Percentiles rank a stretch among this genome's conserved stretches.
Evolutionary conservation across 1,140 invertebrate genomes (phyloP).

Genomic region (Sarcophaga peregrina): DNA sequence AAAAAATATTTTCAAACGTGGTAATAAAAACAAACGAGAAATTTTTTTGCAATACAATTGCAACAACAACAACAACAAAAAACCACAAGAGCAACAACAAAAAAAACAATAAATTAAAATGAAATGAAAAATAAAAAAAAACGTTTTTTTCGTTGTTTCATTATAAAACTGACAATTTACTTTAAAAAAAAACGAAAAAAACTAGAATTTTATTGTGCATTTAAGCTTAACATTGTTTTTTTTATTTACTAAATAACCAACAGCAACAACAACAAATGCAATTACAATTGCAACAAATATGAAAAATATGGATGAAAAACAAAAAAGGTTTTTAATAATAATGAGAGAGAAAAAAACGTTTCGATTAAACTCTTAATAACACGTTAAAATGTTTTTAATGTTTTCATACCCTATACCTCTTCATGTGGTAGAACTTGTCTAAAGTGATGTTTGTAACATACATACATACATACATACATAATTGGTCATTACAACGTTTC

Average conservation of each 20-base stretch:
- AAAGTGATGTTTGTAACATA: no score
- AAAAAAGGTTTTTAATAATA: slow-evolving; percentile 30
- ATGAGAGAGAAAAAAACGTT: slow-evolving; percentile 23
- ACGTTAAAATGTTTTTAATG: slow-evolving; percentile 33
- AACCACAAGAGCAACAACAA: background rate
- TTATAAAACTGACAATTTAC: no score
- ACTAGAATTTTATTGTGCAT: slow-evolving; percentile 31
- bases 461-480: no score
- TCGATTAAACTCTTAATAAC: slow-evolving; percentile 41
- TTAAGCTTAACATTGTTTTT: slow-evolving; percentile 30
- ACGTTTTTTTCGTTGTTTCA: no score
- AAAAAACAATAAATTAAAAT: background rate
- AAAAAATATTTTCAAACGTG: no score
- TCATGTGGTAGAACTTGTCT: no score
- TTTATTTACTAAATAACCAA: background rate
- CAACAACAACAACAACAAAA: background rate
- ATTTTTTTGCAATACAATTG: no score
- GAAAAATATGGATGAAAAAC: background rate
- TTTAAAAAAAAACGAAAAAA: background rate
- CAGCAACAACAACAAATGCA: slow-evolving; percentile 3
- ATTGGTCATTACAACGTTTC: no score
- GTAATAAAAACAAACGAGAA: no score
- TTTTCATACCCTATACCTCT: background rate
- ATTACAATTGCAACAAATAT: background rate
- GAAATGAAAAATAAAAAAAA: no score